Percentiles rank a stretch among this genome's conserved stretches.
These are phyloP conservation scores for Tenrec ecaudatus DNA, from an alignment of 2,113 vertebrate genomes.

Conservation along the genomic window DNA sequence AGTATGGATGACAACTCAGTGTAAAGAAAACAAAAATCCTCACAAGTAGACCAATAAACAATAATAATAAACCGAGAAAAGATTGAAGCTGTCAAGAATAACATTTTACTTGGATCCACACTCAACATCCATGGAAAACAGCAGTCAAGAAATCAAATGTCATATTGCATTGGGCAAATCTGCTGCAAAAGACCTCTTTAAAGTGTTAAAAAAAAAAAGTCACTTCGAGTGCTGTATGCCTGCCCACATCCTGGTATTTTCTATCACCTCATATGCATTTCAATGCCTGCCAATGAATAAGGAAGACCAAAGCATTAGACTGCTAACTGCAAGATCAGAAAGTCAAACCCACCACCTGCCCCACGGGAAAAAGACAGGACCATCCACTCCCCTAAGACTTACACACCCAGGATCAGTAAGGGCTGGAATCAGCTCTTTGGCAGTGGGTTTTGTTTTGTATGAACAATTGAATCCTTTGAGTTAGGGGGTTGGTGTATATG, in stretches of 20 bases:
- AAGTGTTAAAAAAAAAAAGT: background rate
- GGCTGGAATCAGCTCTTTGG: too few species aligned
- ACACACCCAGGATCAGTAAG: too few species aligned
- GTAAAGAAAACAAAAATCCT: background rate
- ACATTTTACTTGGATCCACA: background rate
- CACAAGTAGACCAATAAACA: background rate
- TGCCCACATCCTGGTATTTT: background rate
- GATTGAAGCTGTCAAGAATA: background rate
- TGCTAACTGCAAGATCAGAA: too few species aligned
- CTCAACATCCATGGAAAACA: background rate
- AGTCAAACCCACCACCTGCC: too few species aligned
- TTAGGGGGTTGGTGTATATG: background rate
- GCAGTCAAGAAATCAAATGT: background rate
- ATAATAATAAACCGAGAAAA: background rate
- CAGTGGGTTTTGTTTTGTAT: too few species aligned
- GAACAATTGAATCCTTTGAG: background rate
- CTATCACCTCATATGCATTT: background rate
- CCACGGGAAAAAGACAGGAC: too few species aligned
- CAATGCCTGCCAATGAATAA: background rate
- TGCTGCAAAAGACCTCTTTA: background rate
- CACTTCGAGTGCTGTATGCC: background rate
- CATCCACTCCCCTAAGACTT: too few species aligned
- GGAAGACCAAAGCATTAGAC: background rate
- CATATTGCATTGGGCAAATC: background rate
- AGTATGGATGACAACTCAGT: background rate